phyloP scores from a whole-genome alignment of 2,797 vertebrate species.

The Erpetoichthys calabaricus region DNA sequence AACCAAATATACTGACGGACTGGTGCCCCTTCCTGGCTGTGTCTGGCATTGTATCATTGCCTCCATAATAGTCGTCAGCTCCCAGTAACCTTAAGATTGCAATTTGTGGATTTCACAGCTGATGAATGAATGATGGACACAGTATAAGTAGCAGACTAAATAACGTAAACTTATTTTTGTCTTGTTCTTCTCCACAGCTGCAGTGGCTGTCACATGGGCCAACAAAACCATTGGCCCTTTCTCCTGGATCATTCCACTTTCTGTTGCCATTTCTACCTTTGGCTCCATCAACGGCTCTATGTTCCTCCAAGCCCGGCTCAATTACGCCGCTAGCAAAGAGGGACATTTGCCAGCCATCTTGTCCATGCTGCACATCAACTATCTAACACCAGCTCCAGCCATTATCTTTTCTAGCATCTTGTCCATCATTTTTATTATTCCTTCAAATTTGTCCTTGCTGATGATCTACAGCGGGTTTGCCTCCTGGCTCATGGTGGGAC shows the following conservation, averaged over 20 bases:
- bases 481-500: constrained; percentile 32
- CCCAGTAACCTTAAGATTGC: no score
- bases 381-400: constrained; percentile 38
- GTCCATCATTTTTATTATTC: constrained; percentile 39
- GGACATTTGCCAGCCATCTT: constrained; percentile 40
- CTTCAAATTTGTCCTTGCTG: constrained; percentile 36
- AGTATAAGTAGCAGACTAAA: no score
- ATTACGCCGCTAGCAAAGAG: constrained; percentile 40
- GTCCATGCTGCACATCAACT: constrained; percentile 44
- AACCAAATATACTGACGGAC: no score
- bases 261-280: constrained; percentile 41
- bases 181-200: constrained; percentile 35
- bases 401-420: constrained; percentile 39
- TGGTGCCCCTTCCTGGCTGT: no score
- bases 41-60: no score
- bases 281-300: constrained; percentile 36
- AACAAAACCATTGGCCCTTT: constrained; percentile 40
- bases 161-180: not conserved
- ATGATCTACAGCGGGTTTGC: constrained; percentile 43
- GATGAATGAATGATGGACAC: no score
- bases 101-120: no score
- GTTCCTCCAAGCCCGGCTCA: constrained; percentile 35
- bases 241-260: constrained; percentile 41
- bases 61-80: no score
- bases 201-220: constrained; percentile 46